Evolutionary conservation across 2,888 invertebrate genomes (phyloP).

Genomic region (Monoplex corrugatus): DNA sequence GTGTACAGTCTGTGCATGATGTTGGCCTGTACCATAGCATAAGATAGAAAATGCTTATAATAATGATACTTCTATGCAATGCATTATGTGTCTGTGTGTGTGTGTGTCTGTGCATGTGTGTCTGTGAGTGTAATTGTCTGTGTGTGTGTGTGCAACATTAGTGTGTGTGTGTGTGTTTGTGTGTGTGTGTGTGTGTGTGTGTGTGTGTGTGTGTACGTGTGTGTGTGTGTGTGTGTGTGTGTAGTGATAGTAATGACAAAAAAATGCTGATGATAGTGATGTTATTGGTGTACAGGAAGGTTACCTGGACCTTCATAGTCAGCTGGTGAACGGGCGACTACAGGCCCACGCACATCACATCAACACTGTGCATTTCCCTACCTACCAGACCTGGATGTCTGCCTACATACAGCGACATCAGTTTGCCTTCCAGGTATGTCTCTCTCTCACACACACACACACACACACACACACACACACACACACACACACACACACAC

Average conservation of each 20-base stretch:
- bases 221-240: not conserved
- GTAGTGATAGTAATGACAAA: too few species aligned
- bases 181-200: not conserved
- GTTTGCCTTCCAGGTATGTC: constrained; percentile 50
- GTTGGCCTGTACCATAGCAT: too few species aligned
- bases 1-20: not conserved
- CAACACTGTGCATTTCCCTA: constrained; percentile 78
- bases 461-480: too few species aligned
- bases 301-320: constrained; percentile 74
- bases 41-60: too few species aligned
- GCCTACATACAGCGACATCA: constrained; percentile 75
- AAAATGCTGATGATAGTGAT: not conserved
- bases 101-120: not conserved
- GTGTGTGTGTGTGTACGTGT: not conserved
- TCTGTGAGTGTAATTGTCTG: not conserved
- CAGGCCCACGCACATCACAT: constrained; percentile 77
- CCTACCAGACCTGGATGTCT: constrained; percentile 77
- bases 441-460: not conserved
- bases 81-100: not conserved
- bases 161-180: not conserved
- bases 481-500: too few species aligned
- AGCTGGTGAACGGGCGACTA: constrained; percentile 74
- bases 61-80: too few species aligned
- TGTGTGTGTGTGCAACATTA: not conserved
- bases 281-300: constrained; percentile 65